Base-by-base conservation (phyloP, 1,140 invertebrate genomes). In the Aphidius ervi region DNA sequence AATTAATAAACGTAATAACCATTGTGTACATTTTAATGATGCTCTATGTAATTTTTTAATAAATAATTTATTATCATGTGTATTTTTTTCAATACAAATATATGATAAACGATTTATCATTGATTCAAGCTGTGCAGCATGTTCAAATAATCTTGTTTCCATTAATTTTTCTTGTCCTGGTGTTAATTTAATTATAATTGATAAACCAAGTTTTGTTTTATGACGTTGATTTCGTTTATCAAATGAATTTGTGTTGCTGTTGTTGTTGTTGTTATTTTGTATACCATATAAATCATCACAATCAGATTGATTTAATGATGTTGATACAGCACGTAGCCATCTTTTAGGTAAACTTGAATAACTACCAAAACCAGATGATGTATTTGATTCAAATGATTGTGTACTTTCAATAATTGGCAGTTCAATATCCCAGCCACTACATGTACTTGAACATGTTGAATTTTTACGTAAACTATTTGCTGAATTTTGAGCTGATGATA, bases 41-140 rank as follows among this genome's bases (percentile, higher is more conserved):
- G 72, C 70, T 47, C 64, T 66, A 46, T 72, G 71, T 41, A 80
- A 67, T 52, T 68, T 64, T 20, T 68, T 63, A 9, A 72, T 59
- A 41, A 76, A 63, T 54, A 66, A 65, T 49, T 63, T 65, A n/a
- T 47, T 64, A 59, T 61, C 62, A 20, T 58, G 58, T 31, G 68
- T 70, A 40, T 46, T 40, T 64, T 66, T 46, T 37, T 75, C 73
- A 1, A 74, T 68, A 40, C 74, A 78, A 49, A 85, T 81, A 64
- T 85, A 78, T 8, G 88, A 82, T 42, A 94, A 76, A 54, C 88
- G 83, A 68, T 90, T 87, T 40, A 95, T 73, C 70, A 92, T 85
- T 4, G 87, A 84, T 75, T 94, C 92, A 10, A 95, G 73, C 31
- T 94, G 77, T 0, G 88, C 84, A 47, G 91, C 88, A 67, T 94